These are phyloP conservation scores for Aleiodes alternator DNA, from an alignment of 2,888 invertebrate genomes.

Conservation along the genomic window DNA sequence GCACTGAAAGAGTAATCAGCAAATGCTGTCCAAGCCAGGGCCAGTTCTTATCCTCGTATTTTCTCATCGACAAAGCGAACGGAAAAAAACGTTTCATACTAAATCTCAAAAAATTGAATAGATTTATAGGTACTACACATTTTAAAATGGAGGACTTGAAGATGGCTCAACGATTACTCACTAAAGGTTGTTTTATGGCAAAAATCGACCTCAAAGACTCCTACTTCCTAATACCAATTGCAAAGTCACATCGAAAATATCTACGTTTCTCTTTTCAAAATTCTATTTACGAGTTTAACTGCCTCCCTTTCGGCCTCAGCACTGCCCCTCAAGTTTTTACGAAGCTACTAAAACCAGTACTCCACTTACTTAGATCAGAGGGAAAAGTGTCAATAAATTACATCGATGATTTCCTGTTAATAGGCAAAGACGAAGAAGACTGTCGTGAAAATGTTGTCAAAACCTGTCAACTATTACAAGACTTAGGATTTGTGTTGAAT, in stretches of 20 bases:
- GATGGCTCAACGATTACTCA: constrained; percentile 23
- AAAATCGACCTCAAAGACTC: constrained; percentile 43
- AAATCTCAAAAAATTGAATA: background rate
- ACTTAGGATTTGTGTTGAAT: background rate
- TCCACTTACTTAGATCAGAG: background rate
- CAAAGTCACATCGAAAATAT: constrained; percentile 52
- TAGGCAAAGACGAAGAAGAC: background rate
- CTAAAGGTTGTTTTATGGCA: constrained; percentile 37
- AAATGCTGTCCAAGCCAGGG: background rate
- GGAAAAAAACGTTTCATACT: background rate
- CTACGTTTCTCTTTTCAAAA: constrained; percentile 54
- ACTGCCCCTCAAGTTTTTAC: constrained; percentile 58
- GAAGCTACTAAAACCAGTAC: constrained; percentile 47
- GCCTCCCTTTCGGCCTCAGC: constrained; percentile 58
- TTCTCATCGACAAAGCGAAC: background rate
- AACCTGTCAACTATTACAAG: background rate
- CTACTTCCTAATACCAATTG: constrained; percentile 52
- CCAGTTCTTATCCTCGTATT: background rate
- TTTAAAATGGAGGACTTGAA: background rate
- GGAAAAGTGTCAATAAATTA: constrained; percentile 3
- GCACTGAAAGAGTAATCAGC: background rate
- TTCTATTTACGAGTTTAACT: constrained; percentile 30
- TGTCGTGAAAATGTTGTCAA: background rate
- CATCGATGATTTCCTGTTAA: constrained; percentile 11
- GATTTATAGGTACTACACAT: background rate